Evolutionary conservation across 2,113 vertebrate species (phyloP).

Genomic region (Poeciliopsis prolifica): DNA sequence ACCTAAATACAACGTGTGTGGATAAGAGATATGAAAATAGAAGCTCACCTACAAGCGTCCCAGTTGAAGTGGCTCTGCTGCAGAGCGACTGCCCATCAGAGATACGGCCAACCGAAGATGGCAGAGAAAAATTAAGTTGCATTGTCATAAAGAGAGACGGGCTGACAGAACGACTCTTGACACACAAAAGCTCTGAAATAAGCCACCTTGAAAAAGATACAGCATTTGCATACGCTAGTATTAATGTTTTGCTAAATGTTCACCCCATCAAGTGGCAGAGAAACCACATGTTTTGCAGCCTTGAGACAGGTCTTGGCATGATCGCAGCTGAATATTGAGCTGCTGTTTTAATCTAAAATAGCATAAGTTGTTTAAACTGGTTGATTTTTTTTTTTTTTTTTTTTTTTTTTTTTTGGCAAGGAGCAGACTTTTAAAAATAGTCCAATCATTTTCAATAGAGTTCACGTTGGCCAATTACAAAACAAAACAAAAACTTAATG

Average conservation of each 20-base stretch:
- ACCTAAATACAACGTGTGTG: constrained; percentile 5
- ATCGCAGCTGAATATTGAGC: not conserved
- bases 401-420: not conserved
- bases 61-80: constrained; percentile 53
- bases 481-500: no score
- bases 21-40: constrained; percentile 55
- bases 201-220: not conserved
- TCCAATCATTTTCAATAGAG: not conserved
- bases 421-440: not conserved
- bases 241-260: not conserved
- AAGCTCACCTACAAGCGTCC: constrained; percentile 71
- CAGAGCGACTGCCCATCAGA: constrained; percentile 60
- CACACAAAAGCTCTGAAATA: not conserved
- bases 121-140: constrained; percentile 9
- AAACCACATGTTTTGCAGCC: not conserved
- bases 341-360: not conserved
- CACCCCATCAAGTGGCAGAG: not conserved
- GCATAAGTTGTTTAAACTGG: not conserved
- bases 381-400: not conserved
- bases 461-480: not conserved
- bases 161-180: not conserved
- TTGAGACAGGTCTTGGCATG: not conserved
- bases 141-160: not conserved
- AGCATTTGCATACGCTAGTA: not conserved
- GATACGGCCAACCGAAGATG: constrained; percentile 48